Conservation (phyloP, 1,140 invertebrate species). For the Delia radicum region DNA sequence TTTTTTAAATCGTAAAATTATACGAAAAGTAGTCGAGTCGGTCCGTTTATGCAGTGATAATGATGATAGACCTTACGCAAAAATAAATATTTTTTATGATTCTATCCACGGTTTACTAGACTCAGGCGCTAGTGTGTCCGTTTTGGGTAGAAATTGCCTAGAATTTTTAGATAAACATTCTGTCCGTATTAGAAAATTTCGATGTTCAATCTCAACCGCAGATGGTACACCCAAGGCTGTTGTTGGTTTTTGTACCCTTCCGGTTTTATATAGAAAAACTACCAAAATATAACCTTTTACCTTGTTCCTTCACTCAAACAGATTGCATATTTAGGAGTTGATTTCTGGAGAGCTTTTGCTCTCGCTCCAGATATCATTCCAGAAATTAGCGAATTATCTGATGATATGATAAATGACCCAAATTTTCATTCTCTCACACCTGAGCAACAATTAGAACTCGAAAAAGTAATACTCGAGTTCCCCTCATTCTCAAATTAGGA, state of each 20-base stretch:
- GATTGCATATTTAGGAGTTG: too few relatives aligned
- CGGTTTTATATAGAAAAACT: not conserved
- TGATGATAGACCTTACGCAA: conserved; percentile 4
- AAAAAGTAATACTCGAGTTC: not conserved
- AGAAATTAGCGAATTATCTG: not conserved
- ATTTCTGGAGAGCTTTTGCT: too few relatives aligned
- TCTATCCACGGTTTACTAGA: not conserved
- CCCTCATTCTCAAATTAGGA: too few relatives aligned
- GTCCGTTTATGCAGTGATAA: not conserved
- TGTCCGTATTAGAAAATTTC: not conserved
- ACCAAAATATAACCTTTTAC: not conserved
- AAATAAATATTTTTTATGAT: not conserved
- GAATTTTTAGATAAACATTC: not conserved
- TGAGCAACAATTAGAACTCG: too few relatives aligned
- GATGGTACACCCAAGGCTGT: not conserved
- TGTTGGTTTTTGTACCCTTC: not conserved
- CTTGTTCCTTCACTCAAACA: not conserved
- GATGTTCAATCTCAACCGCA: not conserved
- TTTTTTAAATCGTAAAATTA: not conserved
- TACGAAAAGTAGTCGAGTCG: not conserved
- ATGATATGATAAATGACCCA: too few relatives aligned
- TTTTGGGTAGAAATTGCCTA: not conserved
- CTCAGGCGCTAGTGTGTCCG: not conserved
- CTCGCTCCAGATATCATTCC: not conserved
- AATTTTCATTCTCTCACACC: too few relatives aligned